Percentiles rank a stretch among this genome's conserved stretches.
These are phyloP conservation scores for Notiomystis cincta DNA, from an alignment of 2,113 vertebrate species.

Conservation along the genomic window DNA sequence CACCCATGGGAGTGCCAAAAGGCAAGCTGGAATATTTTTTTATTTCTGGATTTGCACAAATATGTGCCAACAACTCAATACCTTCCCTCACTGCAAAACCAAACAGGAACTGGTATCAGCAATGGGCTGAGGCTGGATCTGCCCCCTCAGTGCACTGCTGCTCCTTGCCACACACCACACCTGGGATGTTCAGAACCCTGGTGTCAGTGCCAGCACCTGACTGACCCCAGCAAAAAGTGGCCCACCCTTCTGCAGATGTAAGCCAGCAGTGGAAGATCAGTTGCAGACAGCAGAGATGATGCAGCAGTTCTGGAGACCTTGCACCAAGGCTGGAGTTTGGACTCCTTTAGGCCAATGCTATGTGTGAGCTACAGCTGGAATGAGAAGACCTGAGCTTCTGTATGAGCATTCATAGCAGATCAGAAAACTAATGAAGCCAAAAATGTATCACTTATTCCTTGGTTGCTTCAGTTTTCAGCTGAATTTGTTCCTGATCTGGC, in stretches of 20 bases:
- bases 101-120: background rate
- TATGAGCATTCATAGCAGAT: background rate
- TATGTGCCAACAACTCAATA: background rate
- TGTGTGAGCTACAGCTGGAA: background rate
- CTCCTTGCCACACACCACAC: background rate
- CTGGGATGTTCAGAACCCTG: background rate
- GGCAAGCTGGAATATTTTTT: background rate
- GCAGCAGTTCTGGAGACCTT: background rate
- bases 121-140: background rate
- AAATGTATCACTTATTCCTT: slow-evolving; percentile 37
- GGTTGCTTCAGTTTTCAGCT: slow-evolving; percentile 31
- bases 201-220: background rate
- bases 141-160: too few species aligned
- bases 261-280: background rate
- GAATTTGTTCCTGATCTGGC: slow-evolving; percentile 16
- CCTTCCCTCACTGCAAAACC: background rate
- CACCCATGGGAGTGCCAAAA: background rate
- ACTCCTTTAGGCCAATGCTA: background rate
- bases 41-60: background rate
- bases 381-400: background rate
- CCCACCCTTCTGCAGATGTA: background rate
- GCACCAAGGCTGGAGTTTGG: background rate
- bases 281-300: background rate
- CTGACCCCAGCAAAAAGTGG: rapidly evolving
- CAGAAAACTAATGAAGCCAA: slow-evolving; percentile 24